Base-by-base conservation (phyloP, 2,797 vertebrate genomes). In the Phrynocephalus vlangalii region DNA sequence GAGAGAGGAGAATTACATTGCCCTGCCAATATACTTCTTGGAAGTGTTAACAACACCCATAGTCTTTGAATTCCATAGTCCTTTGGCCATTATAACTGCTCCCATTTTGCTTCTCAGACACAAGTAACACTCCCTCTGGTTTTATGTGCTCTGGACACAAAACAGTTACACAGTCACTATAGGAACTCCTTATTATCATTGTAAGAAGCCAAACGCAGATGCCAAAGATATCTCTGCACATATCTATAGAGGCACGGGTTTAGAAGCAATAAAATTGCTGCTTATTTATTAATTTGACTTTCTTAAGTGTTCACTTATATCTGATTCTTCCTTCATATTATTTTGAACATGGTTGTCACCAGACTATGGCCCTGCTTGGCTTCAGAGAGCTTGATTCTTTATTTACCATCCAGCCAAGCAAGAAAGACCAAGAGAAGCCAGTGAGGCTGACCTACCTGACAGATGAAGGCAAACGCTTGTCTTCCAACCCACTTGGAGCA, bases 391-490 rank as follows among this genome's bases (percentile, higher is more conserved):
- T 63, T 63, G 60, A 63, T 68, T 75, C 30, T 56, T 24, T 44
- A 52, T 18, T 56, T 48, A 70, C 30, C 76, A 22, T n/a, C 13
- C 83, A 76, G 30, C n/a, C 1, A 24, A 26, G 50, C 9, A 22
- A 66, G 28, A 16, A 68, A 85, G 75, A n/a, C 15, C 10, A 2
- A 11, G 66, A n/a, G 16, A 2, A 48, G 3, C 1, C 11, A 86
- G 79, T 80, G 82, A 78, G 83, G 24, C 9, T 13, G 28, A 71
- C 96, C 91, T 85, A 96, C 96, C 96, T 97, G 97, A 86, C 96
- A 97, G 63, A 97, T 97, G 94, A 96, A 96, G 28, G 97, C 96
- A 80, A 97, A 97, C n/a, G 96, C 96, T 84, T 97, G 97, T 90
- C 97, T 95, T 67, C 97, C 95, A 24, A 96, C 96, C 96, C 96